A percentile compares a stretch with the other conserved stretches of the same genome.
Conservation (phyloP, 64 coral and sea anemone species). For the Dendronephthya gigantea region DNA sequence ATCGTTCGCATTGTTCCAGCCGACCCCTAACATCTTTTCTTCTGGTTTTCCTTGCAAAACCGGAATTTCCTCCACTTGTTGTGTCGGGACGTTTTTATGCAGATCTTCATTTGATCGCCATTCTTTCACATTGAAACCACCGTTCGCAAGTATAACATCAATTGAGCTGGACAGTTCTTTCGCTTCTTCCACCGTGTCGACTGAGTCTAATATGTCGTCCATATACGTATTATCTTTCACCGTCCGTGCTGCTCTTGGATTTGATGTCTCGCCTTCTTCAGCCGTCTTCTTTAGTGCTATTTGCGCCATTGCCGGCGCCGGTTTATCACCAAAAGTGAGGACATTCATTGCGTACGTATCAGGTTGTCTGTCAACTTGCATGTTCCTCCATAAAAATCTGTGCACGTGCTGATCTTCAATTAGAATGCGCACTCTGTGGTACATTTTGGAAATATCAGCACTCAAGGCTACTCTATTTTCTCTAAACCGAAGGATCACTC, state of each 20-base stretch:
- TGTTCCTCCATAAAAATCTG: too few relatives aligned
- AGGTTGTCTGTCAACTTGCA: too few relatives aligned
- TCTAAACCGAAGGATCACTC: conserved; percentile 19
- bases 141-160: conserved; percentile 6
- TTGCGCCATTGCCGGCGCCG: too few relatives aligned
- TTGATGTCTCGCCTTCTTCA: conserved; percentile 8
- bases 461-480: too few relatives aligned
- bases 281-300: conserved; percentile 38
- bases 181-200: conserved; percentile 13
- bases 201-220: too few relatives aligned
- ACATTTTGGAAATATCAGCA: too few relatives aligned
- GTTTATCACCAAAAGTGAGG: conserved; percentile 20
- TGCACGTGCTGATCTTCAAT: neutral
- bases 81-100: too few relatives aligned
- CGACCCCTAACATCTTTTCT: conserved; percentile 39
- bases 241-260: conserved; percentile 31
- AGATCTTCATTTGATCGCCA: conserved; percentile 21
- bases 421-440: neutral
- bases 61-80: neutral
- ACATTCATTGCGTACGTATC: too few relatives aligned
- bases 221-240: conserved; percentile 20
- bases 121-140: conserved; percentile 20
- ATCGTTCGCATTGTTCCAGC: too few relatives aligned
- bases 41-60: neutral
- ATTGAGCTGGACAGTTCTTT: neutral